Evolutionary conservation across 2,797 vertebrate genomes (phyloP).

Genomic region (Gastrophryne carolinensis): DNA sequence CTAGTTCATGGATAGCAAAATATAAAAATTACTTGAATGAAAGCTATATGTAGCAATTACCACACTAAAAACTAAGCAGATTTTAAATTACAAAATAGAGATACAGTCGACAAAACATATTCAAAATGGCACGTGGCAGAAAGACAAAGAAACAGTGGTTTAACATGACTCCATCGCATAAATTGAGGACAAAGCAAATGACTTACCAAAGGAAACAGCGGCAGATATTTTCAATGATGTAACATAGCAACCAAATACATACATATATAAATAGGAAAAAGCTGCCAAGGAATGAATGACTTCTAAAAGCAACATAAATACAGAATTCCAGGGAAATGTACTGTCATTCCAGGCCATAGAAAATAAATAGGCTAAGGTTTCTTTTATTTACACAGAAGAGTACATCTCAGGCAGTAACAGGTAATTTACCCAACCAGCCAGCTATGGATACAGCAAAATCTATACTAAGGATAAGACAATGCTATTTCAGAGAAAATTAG

Average conservation of each 20-base stretch:
- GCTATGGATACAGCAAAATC: too few species aligned
- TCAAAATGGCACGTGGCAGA: slow-evolving; percentile 3
- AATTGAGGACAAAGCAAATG: slow-evolving; percentile 17
- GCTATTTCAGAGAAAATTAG: too few species aligned
- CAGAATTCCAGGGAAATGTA: slow-evolving; percentile 23
- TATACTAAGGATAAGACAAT: too few species aligned
- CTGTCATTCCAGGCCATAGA: too few species aligned
- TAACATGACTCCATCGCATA: slow-evolving; percentile 2
- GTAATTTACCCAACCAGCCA: too few species aligned
- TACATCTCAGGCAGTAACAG: too few species aligned
- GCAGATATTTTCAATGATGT: slow-evolving; percentile 29
- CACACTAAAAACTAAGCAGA: not conserved
- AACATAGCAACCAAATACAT: slow-evolving; percentile 42
- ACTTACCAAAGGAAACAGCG: slow-evolving; percentile 34
- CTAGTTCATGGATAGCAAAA: too few species aligned
- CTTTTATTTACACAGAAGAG: too few species aligned
- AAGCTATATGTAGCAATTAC: not conserved
- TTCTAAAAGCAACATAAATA: slow-evolving; percentile 8
- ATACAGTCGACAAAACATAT: too few species aligned
- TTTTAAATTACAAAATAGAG: not conserved
- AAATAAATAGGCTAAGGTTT: too few species aligned
- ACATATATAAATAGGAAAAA: slow-evolving; percentile 22
- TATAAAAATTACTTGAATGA: too few species aligned
- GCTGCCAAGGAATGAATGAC: slow-evolving; percentile 27
- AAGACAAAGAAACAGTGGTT: slow-evolving; percentile 9